Evolutionary conservation across 1,140 invertebrate species (phyloP).

Genomic region (Drosophila persimilis): DNA sequence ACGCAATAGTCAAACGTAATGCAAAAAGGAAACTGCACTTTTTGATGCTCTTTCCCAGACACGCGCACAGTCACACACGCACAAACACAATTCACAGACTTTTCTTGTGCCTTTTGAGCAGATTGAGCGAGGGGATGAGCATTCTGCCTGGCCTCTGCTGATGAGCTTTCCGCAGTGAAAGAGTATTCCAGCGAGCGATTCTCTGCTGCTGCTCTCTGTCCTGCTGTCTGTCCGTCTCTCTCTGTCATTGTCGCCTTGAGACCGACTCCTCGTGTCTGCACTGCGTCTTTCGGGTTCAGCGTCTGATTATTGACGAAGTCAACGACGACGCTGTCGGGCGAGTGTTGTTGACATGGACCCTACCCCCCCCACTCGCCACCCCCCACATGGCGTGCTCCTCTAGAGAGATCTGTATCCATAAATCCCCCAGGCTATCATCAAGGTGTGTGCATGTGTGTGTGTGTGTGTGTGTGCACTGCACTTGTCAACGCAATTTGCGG

Average conservation of each 20-base stretch:
- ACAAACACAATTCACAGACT: too few species aligned
- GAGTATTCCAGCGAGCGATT: constrained; percentile 18
- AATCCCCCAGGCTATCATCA: constrained; percentile 54
- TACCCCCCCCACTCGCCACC: not conserved
- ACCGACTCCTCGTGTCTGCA: constrained; percentile 42
- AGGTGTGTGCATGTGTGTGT: constrained; percentile 57
- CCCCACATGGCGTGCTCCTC: constrained; percentile 5
- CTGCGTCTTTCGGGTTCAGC: constrained; percentile 64
- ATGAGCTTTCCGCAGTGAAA: not conserved
- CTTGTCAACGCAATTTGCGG: constrained; percentile 72
- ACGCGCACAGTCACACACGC: constrained; percentile 2
- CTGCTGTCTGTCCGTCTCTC: constrained; percentile 27
- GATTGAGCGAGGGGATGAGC: too few species aligned
- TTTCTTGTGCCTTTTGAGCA: not conserved
- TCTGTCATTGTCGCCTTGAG: constrained; percentile 70
- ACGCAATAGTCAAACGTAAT: constrained; percentile 68
- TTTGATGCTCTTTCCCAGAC: not conserved
- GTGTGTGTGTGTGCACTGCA: constrained; percentile 69
- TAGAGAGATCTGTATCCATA: constrained; percentile 50
- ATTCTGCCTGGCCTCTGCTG: too few species aligned
- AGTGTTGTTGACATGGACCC: constrained; percentile 70
- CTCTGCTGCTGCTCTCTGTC: constrained; percentile 7
- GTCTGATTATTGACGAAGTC: constrained; percentile 76
- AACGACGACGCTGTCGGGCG: constrained; percentile 48
- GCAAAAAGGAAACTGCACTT: constrained; percentile 57